Percentiles rank a stretch among this genome's conserved stretches.
These are phyloP conservation scores for Formica selysi DNA, from an alignment of 1,140 invertebrate species.

Conservation along the genomic window DNA sequence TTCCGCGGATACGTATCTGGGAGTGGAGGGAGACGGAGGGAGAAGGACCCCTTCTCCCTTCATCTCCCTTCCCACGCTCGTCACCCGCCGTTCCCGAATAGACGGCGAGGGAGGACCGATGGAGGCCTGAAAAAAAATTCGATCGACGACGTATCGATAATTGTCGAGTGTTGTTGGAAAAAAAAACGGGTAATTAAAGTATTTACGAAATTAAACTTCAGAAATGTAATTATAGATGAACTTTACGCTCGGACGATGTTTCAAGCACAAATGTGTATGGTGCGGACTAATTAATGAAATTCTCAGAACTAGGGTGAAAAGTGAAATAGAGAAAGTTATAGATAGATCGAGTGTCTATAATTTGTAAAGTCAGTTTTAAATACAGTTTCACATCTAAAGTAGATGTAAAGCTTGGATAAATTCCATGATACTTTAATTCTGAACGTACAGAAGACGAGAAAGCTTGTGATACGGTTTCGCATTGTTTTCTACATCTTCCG, in stretches of 20 bases:
- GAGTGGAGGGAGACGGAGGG: neutral
- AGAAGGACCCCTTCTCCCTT: neutral
- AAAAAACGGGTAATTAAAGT: neutral
- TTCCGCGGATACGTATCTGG: slow-evolving; percentile 45
- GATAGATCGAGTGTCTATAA: neutral
- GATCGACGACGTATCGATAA: neutral
- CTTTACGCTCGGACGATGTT: neutral
- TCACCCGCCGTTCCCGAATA: slow-evolving; percentile 19
- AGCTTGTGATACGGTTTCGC: neutral
- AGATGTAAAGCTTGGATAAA: neutral
- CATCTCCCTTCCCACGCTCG: neutral
- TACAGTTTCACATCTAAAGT: slow-evolving; percentile 15
- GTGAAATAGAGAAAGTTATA: neutral
- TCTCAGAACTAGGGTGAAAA: neutral
- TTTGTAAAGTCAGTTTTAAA: neutral
- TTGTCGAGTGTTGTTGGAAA: neutral
- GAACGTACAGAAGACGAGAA: neutral
- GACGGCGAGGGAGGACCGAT: neutral
- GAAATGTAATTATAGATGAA: neutral
- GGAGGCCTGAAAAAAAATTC: neutral
- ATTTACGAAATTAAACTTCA: neutral
- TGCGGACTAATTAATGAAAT: slow-evolving; percentile 14
- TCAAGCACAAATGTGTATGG: neutral
- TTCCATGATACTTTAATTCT: neutral
- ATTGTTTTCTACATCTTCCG: neutral